Base-by-base conservation (phyloP, 2,888 invertebrate species). In the Himalopsyche tibetana region DNA sequence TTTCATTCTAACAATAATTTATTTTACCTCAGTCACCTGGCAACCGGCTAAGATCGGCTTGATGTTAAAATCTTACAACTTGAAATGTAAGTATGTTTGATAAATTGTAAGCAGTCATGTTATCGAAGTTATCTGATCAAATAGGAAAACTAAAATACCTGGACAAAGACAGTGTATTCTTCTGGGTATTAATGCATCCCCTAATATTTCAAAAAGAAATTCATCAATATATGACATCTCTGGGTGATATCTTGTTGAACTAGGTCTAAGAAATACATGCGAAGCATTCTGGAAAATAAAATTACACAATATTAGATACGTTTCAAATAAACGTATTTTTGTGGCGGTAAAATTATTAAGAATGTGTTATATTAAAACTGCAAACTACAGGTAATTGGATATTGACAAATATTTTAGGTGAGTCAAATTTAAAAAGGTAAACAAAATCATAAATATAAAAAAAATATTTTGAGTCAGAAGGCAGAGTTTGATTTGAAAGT, bases 171-270 rank as follows among this genome's bases (percentile, higher is more conserved):
- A 82, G 69, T 90, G 89, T 90, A 91, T 91, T 86, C 93, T 90
- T 45, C 93, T 89, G 0, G 93, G 93, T 89, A 92, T 87, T 56
- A 93, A 90, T 0, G 93, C 92, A 89, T 93, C 93, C 0, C 93
- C 93, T 6, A 93, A 89, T 91, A 93, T 93, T 89, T 93, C 93
- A 85, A 92, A 93, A 55, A 93, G 89, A 86, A 83, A 83, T 82
- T 86, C 83, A 86, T 89, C 89, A 51, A 89, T 85, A 55, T 85
- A 83, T 12, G 87, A 85, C 79, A 88, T 80, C 79, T 89, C 87
- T 55, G 86, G n/a, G 38, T 80, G 85, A 84, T 83, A 88, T 79
- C 84, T 86, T 45, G 84, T 82, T 19, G 82, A 79, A 9, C 42
- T 38, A 19, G 86, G 84, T n/a, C 69, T 84, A 17, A 89, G 81